A percentile compares a stretch with the other conserved stretches of the same genome.
These are phyloP conservation scores for Porites rus DNA, from an alignment of 92 coral and sea anemone species.

Conservation along the genomic window DNA sequence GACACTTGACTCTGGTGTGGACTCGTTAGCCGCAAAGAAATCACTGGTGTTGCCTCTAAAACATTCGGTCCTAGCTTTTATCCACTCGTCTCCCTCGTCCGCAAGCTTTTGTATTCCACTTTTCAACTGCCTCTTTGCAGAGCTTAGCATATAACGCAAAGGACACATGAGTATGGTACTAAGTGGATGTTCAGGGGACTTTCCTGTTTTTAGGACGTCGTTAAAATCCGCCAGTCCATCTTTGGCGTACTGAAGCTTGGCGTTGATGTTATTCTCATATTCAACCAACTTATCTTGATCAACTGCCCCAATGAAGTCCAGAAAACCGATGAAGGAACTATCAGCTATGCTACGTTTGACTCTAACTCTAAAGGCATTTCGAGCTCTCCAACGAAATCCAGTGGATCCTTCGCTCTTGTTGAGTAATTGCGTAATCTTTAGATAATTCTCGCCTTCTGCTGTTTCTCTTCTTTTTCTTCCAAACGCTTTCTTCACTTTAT, in stretches of 20 bases:
- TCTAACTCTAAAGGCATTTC: constrained; percentile 14
- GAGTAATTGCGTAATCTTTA: not conserved
- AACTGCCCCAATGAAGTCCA: constrained; percentile 77
- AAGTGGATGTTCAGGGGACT: constrained; percentile 66
- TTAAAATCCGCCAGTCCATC: constrained; percentile 68
- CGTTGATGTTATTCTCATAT: constrained; percentile 52
- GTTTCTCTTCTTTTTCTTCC: constrained; percentile 59
- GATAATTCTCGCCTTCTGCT: not conserved
- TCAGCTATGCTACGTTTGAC: constrained; percentile 59
- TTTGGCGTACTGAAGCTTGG: constrained; percentile 52
- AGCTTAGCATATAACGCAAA: constrained; percentile 49
- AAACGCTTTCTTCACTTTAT: constrained; percentile 4
- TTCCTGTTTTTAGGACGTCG: constrained; percentile 65
- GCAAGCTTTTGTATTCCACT: constrained; percentile 41
- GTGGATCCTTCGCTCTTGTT: not conserved
- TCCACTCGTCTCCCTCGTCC: constrained; percentile 41
- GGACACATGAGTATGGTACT: constrained; percentile 76
- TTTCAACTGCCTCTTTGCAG: constrained; percentile 49
- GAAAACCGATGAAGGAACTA: constrained; percentile 65
- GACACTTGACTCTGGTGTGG: constrained; percentile 12
- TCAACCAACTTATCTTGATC: constrained; percentile 53
- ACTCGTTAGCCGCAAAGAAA: constrained; percentile 61
- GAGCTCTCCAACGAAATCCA: not conserved
- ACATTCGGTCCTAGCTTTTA: constrained; percentile 45
- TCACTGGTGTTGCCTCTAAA: constrained; percentile 52